These are phyloP conservation scores for Andrena bicolor DNA, from an alignment of 2,888 invertebrate genomes.

Conservation along the genomic window DNA sequence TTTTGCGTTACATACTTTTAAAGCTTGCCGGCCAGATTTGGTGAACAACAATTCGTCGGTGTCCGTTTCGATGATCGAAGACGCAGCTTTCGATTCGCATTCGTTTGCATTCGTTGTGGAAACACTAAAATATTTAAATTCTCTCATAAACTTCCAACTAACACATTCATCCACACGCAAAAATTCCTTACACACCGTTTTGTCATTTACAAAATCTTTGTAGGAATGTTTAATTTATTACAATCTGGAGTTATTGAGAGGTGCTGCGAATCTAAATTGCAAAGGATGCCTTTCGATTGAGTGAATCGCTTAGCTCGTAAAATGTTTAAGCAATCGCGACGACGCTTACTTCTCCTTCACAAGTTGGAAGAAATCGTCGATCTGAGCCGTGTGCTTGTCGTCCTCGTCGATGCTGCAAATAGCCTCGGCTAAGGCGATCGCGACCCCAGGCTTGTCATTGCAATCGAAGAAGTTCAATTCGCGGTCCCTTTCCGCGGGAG, in stretches of 20 bases:
- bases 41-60: slow-evolving; percentile 83
- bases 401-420: slow-evolving; percentile 93
- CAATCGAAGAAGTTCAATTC: slow-evolving; percentile 73
- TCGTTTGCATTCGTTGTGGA: slow-evolving; percentile 9
- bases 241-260: not conserved
- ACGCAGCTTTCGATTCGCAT: slow-evolving; percentile 70
- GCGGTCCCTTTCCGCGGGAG: slow-evolving; percentile 2
- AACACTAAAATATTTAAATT: slow-evolving; percentile 51
- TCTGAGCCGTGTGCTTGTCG: slow-evolving; percentile 91
- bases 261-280: too few relatives aligned
- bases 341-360: slow-evolving; percentile 55
- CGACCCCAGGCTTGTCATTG: slow-evolving; percentile 78
- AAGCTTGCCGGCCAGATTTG: slow-evolving; percentile 74
- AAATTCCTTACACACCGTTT: too few relatives aligned
- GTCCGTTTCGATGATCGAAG: slow-evolving; percentile 78
- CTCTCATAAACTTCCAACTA: too few relatives aligned
- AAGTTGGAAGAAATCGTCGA: slow-evolving; percentile 87
- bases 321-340: not conserved
- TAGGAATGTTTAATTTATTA: too few relatives aligned
- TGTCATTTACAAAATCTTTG: too few relatives aligned
- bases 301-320: not conserved
- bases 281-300: too few relatives aligned
- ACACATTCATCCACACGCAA: too few relatives aligned
- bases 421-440: slow-evolving; percentile 91
- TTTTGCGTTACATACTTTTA: slow-evolving; percentile 24